Base-by-base conservation (phyloP, 2,113 vertebrate genomes). In the Odocoileus virginianus region DNA sequence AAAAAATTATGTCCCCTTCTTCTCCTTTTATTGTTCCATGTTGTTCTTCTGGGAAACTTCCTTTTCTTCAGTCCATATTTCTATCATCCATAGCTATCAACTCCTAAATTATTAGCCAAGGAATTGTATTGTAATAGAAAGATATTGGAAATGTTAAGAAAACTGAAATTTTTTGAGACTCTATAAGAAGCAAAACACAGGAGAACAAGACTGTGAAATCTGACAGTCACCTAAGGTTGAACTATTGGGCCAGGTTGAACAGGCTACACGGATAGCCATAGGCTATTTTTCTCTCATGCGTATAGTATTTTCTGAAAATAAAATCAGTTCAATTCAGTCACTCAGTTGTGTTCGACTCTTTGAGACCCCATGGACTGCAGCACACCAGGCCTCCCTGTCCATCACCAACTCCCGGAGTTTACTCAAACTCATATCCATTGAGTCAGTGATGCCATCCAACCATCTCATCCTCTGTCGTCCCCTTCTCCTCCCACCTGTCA, bases 401-500 rank as follows among this genome's bases (percentile, higher is more conserved):
- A 71, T 11, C n/a, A 36, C 17, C 64, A 71, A 71, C n/a, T 36
- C 36, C 17, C 0, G 0, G 4, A 21, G 2, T 19, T 71, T 36
- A 19, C n/a, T 71, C 64, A 71, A 36, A 21, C n/a, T 36, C n/a
- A 36, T 36, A 17, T 71, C 64, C 17, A 36, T 67, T 0, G 4
- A 71, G 64, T 36, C 2, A 0, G 17, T 71, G n/a, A 71, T 36
- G 64, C 64, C 64, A 11, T 71, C 64, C 9, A 71, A 2, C 64
- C 64, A 71, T 12, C 64, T 36, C 64, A 36, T 36, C 1, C 64
- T 71, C 10, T 36, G 4, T 36, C 4, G 0, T 71, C n/a, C 8
- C 2, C 8, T 21, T 4, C n/a, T 71, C 64, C 17, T 36, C n/a
- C n/a, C 0, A 1, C n/a, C n/a, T n/a, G 1, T 21, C n/a, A 71